Base-by-base conservation (phyloP, 2,113 vertebrate species). In the Archilochus colubris region DNA sequence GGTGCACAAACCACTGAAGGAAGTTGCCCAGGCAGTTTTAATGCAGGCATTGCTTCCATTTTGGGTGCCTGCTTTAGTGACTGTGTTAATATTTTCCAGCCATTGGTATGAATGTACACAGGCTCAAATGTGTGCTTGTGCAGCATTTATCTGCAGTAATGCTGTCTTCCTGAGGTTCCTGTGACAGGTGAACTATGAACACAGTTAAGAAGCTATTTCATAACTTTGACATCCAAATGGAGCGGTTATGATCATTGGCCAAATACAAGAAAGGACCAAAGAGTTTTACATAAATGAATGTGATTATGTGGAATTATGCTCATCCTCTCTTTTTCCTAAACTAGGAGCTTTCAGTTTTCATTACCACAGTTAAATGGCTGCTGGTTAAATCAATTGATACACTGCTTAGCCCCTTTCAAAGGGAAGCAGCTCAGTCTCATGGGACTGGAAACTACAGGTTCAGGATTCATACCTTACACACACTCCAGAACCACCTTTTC, bases 111-210 rank as follows among this genome's bases (percentile, higher is more conserved):
- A 80, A 9, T 77, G 17, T 3, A 3, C 5, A 3, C 15, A 82
- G 20, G 44, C 44, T 77, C 33, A 76, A 10, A 0, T 7, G 7
- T 10, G 27, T n/a, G 33, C 3, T 0, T n/a, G 15, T 36, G 38
- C 57, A 59, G 31, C 38, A 94, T 81, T 82, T 44, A 61, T 51
- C 75, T 69, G 50, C 50, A 1, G 22, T 58, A 88, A 77, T 31
- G 13, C 33, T 43, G 20, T 48, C 67, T 68, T 87, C 27, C 15
- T 27, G 25, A 87, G 12, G n/a, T 30, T 87, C 31, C 54, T 89
- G 69, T 40, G n/a, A 40, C 58, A 93, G 50, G 40, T 79, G 59
- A 91, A 38, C 79, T 31, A 73, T 62, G 40, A 84, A 33, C 58
- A 22, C 9, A 75, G 21, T 48, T 81, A 46, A 78, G 80, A 91